Evolutionary conservation across 2,888 invertebrate genomes (phyloP).

Genomic region (Melitaea athalia): DNA sequence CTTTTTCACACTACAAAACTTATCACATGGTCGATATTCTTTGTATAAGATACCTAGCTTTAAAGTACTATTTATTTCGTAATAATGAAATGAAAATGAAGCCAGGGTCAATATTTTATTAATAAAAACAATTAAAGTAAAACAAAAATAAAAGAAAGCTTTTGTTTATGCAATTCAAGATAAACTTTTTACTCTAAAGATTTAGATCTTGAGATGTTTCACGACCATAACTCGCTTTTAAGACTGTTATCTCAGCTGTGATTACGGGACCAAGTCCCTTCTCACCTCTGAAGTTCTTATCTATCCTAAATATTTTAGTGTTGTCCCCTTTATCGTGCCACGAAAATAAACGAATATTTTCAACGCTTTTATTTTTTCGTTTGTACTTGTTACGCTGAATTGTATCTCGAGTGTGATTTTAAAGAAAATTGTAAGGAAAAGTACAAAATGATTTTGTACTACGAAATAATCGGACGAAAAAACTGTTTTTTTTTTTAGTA

Average conservation of each 20-base stretch:
- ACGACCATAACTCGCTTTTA: constrained; percentile 32
- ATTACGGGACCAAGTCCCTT: constrained; percentile 33
- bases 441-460: too few species aligned
- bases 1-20: too few species aligned
- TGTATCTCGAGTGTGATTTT: too few species aligned
- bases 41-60: too few species aligned
- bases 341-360: constrained; percentile 29
- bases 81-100: too few species aligned
- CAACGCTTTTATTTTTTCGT: constrained; percentile 32
- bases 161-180: constrained; percentile 21
- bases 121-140: neutral
- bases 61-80: too few species aligned
- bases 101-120: neutral
- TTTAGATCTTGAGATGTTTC: constrained; percentile 26
- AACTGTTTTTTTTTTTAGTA: too few species aligned
- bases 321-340: constrained; percentile 31
- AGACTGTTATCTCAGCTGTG: constrained; percentile 35
- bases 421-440: too few species aligned
- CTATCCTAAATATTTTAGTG: constrained; percentile 34
- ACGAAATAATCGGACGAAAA: too few species aligned
- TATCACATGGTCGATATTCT: too few species aligned
- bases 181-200: constrained; percentile 23
- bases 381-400: too few species aligned
- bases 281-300: constrained; percentile 34
- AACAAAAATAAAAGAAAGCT: neutral